Conservation (phyloP, 2,797 vertebrate genomes). For the Chanos chanos region DNA sequence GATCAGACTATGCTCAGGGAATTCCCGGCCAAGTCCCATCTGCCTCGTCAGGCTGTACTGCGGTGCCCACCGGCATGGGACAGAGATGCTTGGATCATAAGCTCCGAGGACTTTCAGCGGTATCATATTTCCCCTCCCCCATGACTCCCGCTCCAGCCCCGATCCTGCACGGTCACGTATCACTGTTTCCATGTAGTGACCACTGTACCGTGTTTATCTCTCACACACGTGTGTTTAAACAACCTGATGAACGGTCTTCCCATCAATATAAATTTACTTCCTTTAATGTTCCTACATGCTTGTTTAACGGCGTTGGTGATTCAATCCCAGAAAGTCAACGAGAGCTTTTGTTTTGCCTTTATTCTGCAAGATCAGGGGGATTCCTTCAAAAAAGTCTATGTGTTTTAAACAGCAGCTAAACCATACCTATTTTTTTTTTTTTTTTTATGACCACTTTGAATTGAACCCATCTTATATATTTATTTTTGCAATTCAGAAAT, state of each 20-base stretch:
- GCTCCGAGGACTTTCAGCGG: slow-evolving; percentile 37
- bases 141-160: not conserved
- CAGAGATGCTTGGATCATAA: slow-evolving; percentile 33
- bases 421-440: too few relatives aligned
- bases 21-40: slow-evolving; percentile 43
- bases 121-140: slow-evolving; percentile 35
- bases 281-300: not conserved
- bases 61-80: slow-evolving; percentile 24
- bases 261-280: not conserved
- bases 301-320: too few relatives aligned
- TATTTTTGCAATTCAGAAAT: too few relatives aligned
- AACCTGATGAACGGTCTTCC: too few relatives aligned
- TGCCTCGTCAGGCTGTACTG: slow-evolving; percentile 50
- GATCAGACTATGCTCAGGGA: slow-evolving; percentile 10
- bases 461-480: too few relatives aligned
- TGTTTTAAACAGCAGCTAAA: not conserved
- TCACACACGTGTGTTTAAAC: too few relatives aligned
- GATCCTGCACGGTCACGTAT: slow-evolving; percentile 19
- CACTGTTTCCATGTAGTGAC: slow-evolving; percentile 21
- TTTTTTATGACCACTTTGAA: too few relatives aligned
- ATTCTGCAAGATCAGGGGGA: too few relatives aligned
- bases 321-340: too few relatives aligned
- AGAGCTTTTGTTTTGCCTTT: too few relatives aligned
- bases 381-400: too few relatives aligned
- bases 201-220: too few relatives aligned